Base-by-base conservation (phyloP, 2,113 vertebrate genomes). In the Cephalopterus ornatus region DNA sequence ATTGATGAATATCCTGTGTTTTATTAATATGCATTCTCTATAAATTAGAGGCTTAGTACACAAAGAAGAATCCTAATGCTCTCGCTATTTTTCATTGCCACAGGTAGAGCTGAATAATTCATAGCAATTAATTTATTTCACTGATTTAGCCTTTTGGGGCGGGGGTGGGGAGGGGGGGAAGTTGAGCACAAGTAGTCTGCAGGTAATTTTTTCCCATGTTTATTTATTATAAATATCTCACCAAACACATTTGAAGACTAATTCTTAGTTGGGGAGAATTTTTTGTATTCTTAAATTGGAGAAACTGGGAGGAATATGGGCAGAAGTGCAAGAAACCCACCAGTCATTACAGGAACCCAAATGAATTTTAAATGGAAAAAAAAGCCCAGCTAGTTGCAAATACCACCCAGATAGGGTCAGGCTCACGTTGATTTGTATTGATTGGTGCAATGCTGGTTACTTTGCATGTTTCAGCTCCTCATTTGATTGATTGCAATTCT, bases 81-180 rank as follows among this genome's bases (percentile, higher is more conserved):
- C 88, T 92, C 95, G 93, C 96, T 96, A 95, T 97, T 97, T 96
- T 97, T 97, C 95, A 97, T 95, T 96, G 96, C 95, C 93, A 97
- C 96, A 96, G 96, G 96, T 96, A 97, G 83, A 94, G 65, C 88
- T 97, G 96, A 97, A 96, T 95, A 96, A 95, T 97, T 96, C 93
- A 96, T 94, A 95, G 77, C 95, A 95, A 94, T 97, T 96, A 97
- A 96, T 97, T 97, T 96, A 97, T 96, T 97, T 97, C 94, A 96
- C 94, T 95, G 95, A 97, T 96, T 93, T 96, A 96, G 95, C 74
- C 77, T 92, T 96, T 94, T 88, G 84, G 59, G 82, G 63, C 0
- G 4, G 68, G 66, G 47, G 24, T 41, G 11, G 49, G 27, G n/a
- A 12, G 35, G 27, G 67, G 32, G 74, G 50, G 61, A 55, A 44